Conservation (phyloP, 2,797 vertebrate species). For the Eutrigla gurnardus region DNA sequence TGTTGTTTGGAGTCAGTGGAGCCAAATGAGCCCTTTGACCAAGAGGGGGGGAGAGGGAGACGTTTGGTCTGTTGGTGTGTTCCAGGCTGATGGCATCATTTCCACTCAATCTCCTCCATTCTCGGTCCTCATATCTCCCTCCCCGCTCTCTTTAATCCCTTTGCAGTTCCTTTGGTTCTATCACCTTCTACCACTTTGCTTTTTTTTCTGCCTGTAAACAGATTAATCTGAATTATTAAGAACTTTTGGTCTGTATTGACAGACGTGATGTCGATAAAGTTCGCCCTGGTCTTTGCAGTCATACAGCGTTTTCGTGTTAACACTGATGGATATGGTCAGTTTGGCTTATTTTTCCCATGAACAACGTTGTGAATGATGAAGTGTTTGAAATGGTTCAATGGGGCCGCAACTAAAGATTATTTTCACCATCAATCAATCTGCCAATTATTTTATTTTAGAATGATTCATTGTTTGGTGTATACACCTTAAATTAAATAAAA, state of each 20-base stretch:
- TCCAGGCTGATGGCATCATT: slow-evolving; percentile 68
- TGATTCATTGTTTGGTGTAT: neutral
- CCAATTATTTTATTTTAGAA: neutral
- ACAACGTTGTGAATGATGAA: neutral
- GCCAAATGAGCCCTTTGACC: slow-evolving; percentile 71
- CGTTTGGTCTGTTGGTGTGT: slow-evolving; percentile 29
- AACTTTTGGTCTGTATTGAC: neutral
- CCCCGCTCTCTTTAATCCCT: neutral
- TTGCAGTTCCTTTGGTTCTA: neutral
- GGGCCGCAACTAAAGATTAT: neutral
- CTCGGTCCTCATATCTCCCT: neutral
- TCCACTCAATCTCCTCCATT: slow-evolving; percentile 54
- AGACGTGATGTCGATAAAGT: neutral
- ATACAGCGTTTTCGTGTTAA: neutral
- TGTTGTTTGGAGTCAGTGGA: slow-evolving; percentile 72
- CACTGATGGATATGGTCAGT: neutral
- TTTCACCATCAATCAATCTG: neutral
- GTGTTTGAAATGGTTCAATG: neutral
- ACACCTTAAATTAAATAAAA: neutral
- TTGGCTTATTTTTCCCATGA: neutral
- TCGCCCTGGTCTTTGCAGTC: neutral
- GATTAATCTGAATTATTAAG: slow-evolving; percentile 2
- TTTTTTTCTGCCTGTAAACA: neutral
- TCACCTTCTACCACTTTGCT: neutral
- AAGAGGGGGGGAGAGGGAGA: slow-evolving; percentile 6